Evolutionary conservation across 2,797 vertebrate genomes (phyloP), one percentile per base, ranked within the genome.

Genomic region (Falco berigora): DNA sequence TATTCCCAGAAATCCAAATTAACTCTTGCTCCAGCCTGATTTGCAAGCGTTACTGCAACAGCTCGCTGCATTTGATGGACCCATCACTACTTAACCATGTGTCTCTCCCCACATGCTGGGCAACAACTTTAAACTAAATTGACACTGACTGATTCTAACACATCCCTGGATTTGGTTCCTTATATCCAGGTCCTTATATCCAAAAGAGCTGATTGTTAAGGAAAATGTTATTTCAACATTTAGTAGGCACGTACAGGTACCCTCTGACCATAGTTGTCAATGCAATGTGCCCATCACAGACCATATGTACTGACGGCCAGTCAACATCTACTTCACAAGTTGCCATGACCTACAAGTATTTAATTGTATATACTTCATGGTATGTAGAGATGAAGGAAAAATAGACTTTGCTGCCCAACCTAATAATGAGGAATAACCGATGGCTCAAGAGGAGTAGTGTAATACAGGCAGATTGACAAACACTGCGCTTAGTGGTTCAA

Each of bases 1-100:
- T 88, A 79, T 40, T 72, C 92, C 74, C 88, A 93, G 89, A 87
- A 85, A 81, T 80, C 87, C 81, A 96, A 84, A 86, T 95, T 94
- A 88, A 78, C 47, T 91, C 91, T 90, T 91, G n/a, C 56, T 67
- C 49, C 52, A 79, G 63, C 91, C 80, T 78, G 91, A 92, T 86
- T 88, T 94, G 50, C 62, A 61, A 86, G 67, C 24, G 22, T 81
- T 94, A 47, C 76, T 94, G 76, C 85, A 91, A 73, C 58, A 90
- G 32, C 69, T 93, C 38, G 0, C 56, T 91, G 73, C 28, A 3
- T 81, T 49, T 83, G 56, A 53, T 56, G 64, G 66, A 72, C 53
- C 72, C 62, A 12, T 72, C 12, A 0, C 78, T 68, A 5, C 61
- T 83, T 28, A 49, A 58, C 21, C 44, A 4, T 19, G 34, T 28